A percentile compares a stretch with the other conserved stretches of the same genome.
Evolutionary conservation across 2,113 vertebrate species (phyloP).

Genomic region (Martes martes): DNA sequence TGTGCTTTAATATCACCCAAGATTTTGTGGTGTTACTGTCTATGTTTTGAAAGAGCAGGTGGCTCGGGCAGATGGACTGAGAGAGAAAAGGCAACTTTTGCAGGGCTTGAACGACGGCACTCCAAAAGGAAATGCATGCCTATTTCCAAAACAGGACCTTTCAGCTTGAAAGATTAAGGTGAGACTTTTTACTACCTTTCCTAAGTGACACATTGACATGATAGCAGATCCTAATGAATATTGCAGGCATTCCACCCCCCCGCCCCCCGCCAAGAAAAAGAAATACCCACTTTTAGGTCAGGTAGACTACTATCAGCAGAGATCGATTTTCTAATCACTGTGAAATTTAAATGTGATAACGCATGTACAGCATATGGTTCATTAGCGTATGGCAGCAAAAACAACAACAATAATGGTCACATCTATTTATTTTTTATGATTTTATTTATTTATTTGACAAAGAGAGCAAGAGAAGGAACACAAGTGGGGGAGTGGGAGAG

Average conservation of each 20-base stretch:
- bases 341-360: background rate
- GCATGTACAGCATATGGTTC: background rate
- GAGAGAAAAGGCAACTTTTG: background rate
- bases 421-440: background rate
- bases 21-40: background rate
- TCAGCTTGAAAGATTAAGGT: background rate
- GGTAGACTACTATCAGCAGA: background rate
- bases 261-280: background rate
- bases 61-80: background rate
- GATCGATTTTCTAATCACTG: background rate
- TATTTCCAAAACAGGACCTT: background rate
- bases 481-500: too few species aligned
- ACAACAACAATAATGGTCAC: background rate
- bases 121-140: background rate
- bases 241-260: background rate
- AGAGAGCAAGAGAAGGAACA: too few species aligned
- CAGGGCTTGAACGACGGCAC: background rate
- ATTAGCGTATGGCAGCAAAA: background rate
- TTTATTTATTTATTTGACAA: too few species aligned
- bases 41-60: constrained; percentile 22
- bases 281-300: background rate
- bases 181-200: background rate
- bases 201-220: background rate
- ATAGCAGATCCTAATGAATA: background rate
- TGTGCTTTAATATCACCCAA: background rate